These are phyloP conservation scores for Trissolcus brochymenae DNA, from an alignment of 2,888 invertebrate genomes.

Conservation along the genomic window DNA sequence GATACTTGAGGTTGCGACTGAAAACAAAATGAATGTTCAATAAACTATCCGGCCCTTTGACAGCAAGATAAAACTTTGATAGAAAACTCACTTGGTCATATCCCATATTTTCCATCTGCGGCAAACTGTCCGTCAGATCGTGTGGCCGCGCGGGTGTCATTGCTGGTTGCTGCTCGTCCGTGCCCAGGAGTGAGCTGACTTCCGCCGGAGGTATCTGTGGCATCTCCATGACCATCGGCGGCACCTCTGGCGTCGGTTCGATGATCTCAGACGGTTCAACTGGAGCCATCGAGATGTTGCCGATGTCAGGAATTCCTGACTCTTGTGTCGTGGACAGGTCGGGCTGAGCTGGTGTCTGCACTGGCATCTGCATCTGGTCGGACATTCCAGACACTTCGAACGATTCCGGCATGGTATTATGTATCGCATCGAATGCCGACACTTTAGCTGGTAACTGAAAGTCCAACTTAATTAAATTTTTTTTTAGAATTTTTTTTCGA, in stretches of 20 bases:
- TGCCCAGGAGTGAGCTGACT: slow-evolving; percentile 66
- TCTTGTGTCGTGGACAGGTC: slow-evolving; percentile 69
- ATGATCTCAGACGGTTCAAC: slow-evolving; percentile 65
- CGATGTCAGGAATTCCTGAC: slow-evolving; percentile 68
- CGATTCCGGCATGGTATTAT: slow-evolving; percentile 30
- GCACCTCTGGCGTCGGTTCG: slow-evolving; percentile 75
- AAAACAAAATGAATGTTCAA: neutral
- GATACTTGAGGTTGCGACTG: slow-evolving; percentile 78
- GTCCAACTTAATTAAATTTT: neutral
- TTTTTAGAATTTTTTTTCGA: neutral
- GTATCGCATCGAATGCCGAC: slow-evolving; percentile 23
- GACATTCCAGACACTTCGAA: slow-evolving; percentile 46
- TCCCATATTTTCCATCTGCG: slow-evolving; percentile 81
- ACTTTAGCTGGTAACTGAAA: slow-evolving; percentile 38
- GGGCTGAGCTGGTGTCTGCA: slow-evolving; percentile 66
- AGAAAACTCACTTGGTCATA: slow-evolving; percentile 77
- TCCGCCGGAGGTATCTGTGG: slow-evolving; percentile 71
- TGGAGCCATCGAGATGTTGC: slow-evolving; percentile 66
- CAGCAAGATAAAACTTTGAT: neutral
- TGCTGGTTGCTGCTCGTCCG: slow-evolving; percentile 63
- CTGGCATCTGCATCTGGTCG: slow-evolving; percentile 55
- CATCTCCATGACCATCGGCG: slow-evolving; percentile 71
- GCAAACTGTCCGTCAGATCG: slow-evolving; percentile 58
- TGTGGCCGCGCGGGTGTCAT: slow-evolving; percentile 7
- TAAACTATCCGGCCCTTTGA: too few relatives aligned